Evolutionary conservation across 2,113 vertebrate genomes (phyloP).

Genomic region (Urocynchramus pylzowi): DNA sequence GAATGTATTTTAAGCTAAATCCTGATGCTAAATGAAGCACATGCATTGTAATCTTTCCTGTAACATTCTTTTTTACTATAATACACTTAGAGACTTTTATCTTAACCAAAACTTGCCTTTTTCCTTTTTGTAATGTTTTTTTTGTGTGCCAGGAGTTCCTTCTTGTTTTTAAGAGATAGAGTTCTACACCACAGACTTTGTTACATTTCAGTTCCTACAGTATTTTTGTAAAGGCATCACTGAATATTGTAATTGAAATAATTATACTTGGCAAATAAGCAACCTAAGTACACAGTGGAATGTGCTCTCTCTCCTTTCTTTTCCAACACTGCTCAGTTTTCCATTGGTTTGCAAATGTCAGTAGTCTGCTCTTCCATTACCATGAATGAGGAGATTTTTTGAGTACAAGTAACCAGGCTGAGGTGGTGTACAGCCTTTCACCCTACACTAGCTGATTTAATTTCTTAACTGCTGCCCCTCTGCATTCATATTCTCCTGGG

Average conservation of each 20-base stretch:
- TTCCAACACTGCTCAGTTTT: neutral
- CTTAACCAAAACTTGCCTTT: neutral
- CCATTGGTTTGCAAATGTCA: neutral
- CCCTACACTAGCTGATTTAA: neutral
- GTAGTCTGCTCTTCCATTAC: neutral
- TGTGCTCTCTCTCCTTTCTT: neutral
- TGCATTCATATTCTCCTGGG: neutral
- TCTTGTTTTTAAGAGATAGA: neutral
- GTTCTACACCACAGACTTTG: neutral
- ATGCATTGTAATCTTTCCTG: neutral
- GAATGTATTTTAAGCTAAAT: neutral
- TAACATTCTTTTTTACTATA: neutral
- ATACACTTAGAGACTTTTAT: neutral
- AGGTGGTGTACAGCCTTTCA: neutral
- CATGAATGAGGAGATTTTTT: neutral
- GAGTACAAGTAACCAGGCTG: neutral
- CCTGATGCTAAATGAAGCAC: neutral
- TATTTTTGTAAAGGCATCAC: neutral
- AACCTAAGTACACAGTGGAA: neutral
- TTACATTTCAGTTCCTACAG: neutral
- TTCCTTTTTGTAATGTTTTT: neutral
- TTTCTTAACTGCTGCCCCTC: neutral
- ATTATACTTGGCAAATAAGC: neutral
- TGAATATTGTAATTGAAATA: neutral
- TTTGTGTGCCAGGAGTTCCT: neutral